Evolutionary conservation across 2,113 vertebrate genomes (phyloP), one percentile per base, ranked within the genome.

Genomic region (Procapra przewalskii): DNA sequence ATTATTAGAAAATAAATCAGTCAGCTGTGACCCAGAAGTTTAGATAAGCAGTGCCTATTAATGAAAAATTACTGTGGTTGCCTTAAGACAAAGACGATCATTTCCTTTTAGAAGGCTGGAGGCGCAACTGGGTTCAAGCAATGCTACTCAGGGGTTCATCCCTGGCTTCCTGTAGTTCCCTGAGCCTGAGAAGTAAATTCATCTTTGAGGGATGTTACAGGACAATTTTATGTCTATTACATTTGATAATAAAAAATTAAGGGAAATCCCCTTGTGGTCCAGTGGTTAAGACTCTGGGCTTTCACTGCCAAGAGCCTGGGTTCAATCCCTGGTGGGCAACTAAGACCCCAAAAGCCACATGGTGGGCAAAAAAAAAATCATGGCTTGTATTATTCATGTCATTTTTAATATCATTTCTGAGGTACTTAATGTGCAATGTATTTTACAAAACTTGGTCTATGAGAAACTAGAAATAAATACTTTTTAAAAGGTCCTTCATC

Each of bases 31-130:
- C 11, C 6, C 29, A 54, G 29, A 25, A 50, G 23, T 23, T 84
- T 25, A 33, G 40, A 48, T 14, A 62, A n/a, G 55, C 19, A 7
- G 23, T 50, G 21, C 50, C 54, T 48, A 15, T 31, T 62, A 36
- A 80, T 81, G 40, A 27, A 80, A 9, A 54, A 81, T 31, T 27
- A 15, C 1, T 50, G 31, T 48, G 16, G 23, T 67, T 93, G 43
- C 62, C 16, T 45, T 55, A 29, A 83, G 48, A 84, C 16, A 29
- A 54, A 71, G 16, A 8, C 31, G 11, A 48, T 23, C 17, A 45
- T 64, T 54, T 95, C 60, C 90, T 84, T 92, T 81, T 71, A 27
- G 84, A 40, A 92, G 67, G 83, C 19, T 48, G 29, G 36, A 50
- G 54, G 17, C 12, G 3, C 27, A 48, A 40, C 3, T 40, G 36